These are phyloP conservation scores for Stenichneumon culpator DNA, from an alignment of 2,888 invertebrate species.

Conservation along the genomic window DNA sequence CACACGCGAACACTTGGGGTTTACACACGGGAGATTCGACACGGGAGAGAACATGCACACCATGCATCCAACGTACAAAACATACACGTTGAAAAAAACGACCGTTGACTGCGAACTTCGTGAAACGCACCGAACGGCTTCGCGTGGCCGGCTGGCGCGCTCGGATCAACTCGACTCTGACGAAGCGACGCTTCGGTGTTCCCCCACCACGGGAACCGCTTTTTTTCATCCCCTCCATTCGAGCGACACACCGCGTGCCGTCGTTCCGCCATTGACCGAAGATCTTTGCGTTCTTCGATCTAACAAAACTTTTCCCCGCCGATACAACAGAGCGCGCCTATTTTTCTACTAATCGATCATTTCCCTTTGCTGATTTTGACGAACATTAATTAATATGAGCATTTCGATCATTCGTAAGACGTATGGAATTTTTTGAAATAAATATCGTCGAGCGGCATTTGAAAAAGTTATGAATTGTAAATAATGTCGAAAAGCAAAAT, in stretches of 20 bases:
- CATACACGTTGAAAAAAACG: constrained; percentile 53
- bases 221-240: constrained; percentile 16
- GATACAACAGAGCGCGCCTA: not conserved
- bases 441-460: not conserved
- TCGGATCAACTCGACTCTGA: constrained; percentile 64
- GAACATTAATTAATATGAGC: not conserved
- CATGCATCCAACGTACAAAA: constrained; percentile 34
- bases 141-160: constrained; percentile 75
- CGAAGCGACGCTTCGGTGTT: constrained; percentile 48
- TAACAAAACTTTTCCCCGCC: not conserved
- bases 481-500: not conserved
- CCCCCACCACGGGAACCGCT: constrained; percentile 44
- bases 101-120: constrained; percentile 34
- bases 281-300: constrained; percentile 19
- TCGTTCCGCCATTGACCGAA: constrained; percentile 1
- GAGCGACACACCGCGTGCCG: not conserved
- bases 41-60: constrained; percentile 10
- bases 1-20: constrained; percentile 56
- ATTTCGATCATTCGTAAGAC: not conserved
- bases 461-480: not conserved
- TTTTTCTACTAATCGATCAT: not conserved
- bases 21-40: constrained; percentile 31
- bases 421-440: no score
- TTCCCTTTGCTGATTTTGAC: not conserved
- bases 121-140: constrained; percentile 62